Conservation (phyloP, 2,797 vertebrate genomes). For the Sebastolobus alascanus region DNA sequence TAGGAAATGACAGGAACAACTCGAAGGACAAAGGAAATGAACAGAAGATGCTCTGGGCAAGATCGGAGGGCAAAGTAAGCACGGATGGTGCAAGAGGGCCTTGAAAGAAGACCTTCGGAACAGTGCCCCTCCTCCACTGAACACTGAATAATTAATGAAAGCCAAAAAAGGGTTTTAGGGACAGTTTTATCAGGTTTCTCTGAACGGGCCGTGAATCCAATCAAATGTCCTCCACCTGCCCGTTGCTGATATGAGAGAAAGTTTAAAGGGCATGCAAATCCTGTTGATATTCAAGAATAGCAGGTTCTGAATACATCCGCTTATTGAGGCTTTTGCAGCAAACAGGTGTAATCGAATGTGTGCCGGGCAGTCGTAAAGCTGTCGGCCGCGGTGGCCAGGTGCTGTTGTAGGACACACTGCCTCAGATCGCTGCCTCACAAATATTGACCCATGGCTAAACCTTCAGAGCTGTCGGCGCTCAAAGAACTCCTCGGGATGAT, state of each 20-base stretch:
- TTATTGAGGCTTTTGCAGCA: conserved; percentile 2
- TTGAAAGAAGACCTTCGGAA: conserved; percentile 59
- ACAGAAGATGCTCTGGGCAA: conserved; percentile 40
- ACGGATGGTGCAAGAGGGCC: conserved; percentile 26
- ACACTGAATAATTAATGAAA: conserved; percentile 81
- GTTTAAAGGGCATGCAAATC: conserved; percentile 30
- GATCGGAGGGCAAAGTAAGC: conserved; percentile 44
- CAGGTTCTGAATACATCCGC: not conserved
- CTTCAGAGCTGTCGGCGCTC: conserved; percentile 58
- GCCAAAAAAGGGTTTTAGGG: conserved; percentile 61
- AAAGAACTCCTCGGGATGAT: conserved; percentile 67
- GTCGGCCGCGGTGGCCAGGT: not conserved
- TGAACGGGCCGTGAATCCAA: conserved; percentile 37
- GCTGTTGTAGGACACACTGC: conserved; percentile 11
- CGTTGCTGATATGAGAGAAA: not conserved
- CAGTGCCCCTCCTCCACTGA: conserved; percentile 51
- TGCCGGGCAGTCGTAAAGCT: not conserved
- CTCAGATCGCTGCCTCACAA: conserved; percentile 24
- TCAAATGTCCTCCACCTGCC: conserved; percentile 36
- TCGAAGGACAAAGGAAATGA: conserved; percentile 69
- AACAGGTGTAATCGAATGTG: conserved; percentile 4
- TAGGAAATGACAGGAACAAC: conserved; percentile 52
- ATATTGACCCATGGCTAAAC: conserved; percentile 73
- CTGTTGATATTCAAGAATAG: conserved; percentile 21
- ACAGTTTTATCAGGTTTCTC: conserved; percentile 61